Evolutionary conservation across 2,113 vertebrate species (phyloP).

Genomic region (Cavia porcellus): DNA sequence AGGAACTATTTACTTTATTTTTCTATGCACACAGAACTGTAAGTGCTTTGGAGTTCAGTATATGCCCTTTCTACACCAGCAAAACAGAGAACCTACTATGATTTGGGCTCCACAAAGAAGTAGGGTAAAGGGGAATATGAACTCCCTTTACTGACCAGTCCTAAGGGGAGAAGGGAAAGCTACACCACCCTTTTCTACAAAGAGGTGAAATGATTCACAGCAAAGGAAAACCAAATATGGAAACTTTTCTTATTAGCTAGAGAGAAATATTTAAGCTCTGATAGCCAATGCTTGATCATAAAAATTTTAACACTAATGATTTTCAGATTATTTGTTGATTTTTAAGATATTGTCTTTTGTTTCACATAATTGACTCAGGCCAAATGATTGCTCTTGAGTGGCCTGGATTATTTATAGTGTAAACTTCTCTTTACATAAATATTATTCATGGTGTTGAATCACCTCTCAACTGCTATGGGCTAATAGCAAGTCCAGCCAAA

Average conservation of each 20-base stretch:
- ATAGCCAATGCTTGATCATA: not conserved
- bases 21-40: not conserved
- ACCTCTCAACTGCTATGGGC: not conserved
- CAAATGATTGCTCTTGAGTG: not conserved
- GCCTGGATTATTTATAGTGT: not conserved
- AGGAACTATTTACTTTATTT: not conserved
- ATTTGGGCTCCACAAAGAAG: not conserved
- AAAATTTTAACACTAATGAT: not conserved
- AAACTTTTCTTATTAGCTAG: no score
- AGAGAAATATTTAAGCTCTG: no score
- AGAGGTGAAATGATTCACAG: no score
- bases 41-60: not conserved
- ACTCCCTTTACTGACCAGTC: no score
- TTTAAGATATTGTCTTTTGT: not conserved
- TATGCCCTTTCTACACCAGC: not conserved
- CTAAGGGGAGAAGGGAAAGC: not conserved
- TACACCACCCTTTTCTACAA: no score
- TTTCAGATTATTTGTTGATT: not conserved
- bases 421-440: not conserved
- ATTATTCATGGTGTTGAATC: not conserved
- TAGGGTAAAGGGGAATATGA: not conserved
- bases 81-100: not conserved
- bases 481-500: not conserved
- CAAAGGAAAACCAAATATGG: no score
- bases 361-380: not conserved